Percentiles rank a stretch among this genome's conserved stretches.
Conservation (phyloP, 2,113 vertebrate species). For the Malurus alboscapulatus region DNA sequence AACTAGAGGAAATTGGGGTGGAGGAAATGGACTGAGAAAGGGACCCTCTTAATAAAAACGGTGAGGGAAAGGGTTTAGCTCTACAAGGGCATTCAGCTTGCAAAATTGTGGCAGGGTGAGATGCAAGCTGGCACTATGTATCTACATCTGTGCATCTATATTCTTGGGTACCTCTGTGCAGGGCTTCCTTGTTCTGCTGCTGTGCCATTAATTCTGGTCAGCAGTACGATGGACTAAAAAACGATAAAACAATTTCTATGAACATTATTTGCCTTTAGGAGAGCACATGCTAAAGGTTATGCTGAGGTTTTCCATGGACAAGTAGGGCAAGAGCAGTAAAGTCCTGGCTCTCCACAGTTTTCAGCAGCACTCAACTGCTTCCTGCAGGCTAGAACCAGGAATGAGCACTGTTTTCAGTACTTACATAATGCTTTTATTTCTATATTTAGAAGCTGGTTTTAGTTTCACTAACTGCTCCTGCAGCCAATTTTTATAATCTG, state of each 20-base stretch:
- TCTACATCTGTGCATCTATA: not conserved
- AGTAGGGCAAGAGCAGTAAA: not conserved
- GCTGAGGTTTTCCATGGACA: not conserved
- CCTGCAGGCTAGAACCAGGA: not conserved
- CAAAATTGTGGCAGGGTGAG: not conserved
- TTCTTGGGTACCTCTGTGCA: not conserved
- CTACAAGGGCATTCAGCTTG: not conserved
- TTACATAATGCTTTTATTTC: not conserved
- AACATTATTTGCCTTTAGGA: not conserved
- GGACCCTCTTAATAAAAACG: not conserved
- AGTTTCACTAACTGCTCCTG: not conserved
- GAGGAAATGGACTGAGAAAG: not conserved
- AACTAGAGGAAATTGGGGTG: not conserved
- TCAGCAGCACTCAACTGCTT: not conserved
- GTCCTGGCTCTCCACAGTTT: not conserved
- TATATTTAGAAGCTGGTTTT: not conserved
- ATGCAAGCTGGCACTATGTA: not conserved
- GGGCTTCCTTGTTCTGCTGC: not conserved
- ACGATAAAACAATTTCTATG: not conserved
- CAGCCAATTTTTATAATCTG: not conserved
- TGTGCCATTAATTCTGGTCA: not conserved
- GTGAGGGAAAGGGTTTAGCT: not conserved
- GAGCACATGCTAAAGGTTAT: not conserved
- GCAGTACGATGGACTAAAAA: not conserved
- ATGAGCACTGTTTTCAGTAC: not conserved